phyloP scores from a whole-genome alignment of 2,797 vertebrate species.

The Margarornis squamiger region DNA sequence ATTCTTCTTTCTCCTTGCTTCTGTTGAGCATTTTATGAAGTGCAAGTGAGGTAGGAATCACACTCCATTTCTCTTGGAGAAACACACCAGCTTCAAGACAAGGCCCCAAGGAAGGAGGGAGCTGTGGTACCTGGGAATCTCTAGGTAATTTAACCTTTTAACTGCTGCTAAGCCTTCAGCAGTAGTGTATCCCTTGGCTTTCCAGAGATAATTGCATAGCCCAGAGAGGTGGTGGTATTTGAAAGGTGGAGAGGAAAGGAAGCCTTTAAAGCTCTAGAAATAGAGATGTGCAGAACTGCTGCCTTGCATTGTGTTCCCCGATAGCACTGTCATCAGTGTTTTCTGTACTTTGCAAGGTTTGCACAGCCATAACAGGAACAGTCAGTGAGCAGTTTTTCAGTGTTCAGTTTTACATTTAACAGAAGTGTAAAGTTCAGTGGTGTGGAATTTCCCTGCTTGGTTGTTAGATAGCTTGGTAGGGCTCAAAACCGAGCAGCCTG shows the following conservation, averaged over 20 bases:
- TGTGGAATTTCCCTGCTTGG: slow-evolving; percentile 5
- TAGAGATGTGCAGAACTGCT: neutral
- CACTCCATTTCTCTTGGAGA: neutral
- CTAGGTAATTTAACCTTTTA: neutral
- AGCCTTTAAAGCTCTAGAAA: neutral
- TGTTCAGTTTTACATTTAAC: slow-evolving; percentile 26
- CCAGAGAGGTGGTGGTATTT: neutral
- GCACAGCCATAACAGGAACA: neutral
- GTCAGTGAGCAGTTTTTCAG: neutral
- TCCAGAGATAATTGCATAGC: neutral
- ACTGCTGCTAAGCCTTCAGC: neutral
- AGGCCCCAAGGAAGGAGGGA: neutral
- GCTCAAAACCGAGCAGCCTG: neutral
- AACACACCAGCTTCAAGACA: neutral
- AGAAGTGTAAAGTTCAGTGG: slow-evolving; percentile 34
- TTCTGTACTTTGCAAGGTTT: neutral
- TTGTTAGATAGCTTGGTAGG: neutral
- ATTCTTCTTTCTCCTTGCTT: neutral
- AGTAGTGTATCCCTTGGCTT: neutral
- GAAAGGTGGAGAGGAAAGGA: neutral
- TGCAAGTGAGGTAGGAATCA: neutral
- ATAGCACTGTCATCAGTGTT: neutral
- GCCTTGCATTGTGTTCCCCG: neutral
- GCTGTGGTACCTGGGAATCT: neutral
- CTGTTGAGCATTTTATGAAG: neutral